A percentile compares a stretch with the other conserved stretches of the same genome.
Conservation (phyloP, 2,888 invertebrate genomes). For the Apocheima hispidaria region DNA sequence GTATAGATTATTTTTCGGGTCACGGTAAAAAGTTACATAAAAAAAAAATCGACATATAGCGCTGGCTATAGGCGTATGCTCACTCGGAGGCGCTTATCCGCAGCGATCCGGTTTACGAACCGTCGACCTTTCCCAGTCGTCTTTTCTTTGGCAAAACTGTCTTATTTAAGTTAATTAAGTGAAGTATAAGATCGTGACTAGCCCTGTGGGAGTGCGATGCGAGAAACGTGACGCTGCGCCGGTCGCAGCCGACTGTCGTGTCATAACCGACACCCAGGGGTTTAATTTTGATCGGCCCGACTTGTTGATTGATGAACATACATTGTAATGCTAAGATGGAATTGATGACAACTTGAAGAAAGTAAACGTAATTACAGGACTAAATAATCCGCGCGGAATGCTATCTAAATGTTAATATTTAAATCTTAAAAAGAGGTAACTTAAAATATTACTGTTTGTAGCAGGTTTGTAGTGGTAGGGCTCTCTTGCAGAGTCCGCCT, state of each 20-base stretch:
- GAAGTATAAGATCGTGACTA: conserved; percentile 86
- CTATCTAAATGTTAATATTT: too few relatives aligned
- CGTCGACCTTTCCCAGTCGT: conserved; percentile 69
- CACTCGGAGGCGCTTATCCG: conserved; percentile 46
- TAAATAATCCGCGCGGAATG: too few relatives aligned
- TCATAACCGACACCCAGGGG: conserved; percentile 46
- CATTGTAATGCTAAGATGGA: neutral
- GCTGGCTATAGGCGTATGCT: conserved; percentile 61
- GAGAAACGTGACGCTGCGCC: conserved; percentile 66
- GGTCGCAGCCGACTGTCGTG: conserved; percentile 56
- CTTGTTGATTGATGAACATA: conserved; percentile 19
- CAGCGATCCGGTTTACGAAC: conserved; percentile 72
- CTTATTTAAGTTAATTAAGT: conserved; percentile 85
- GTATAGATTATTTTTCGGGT: too few relatives aligned
- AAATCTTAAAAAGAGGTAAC: too few relatives aligned
- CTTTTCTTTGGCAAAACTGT: conserved; percentile 81
- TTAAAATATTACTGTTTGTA: too few relatives aligned
- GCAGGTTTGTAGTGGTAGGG: too few relatives aligned
- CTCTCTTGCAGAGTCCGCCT: too few relatives aligned
- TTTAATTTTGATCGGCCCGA: conserved; percentile 18
- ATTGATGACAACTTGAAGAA: conserved; percentile 10
- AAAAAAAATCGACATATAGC: conserved; percentile 76
- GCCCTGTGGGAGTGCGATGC: conserved; percentile 71
- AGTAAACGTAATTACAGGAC: neutral
- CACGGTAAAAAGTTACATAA: too few relatives aligned